Evolutionary conservation across 2,113 vertebrate species (phyloP).

Genomic region (Alces alces): DNA sequence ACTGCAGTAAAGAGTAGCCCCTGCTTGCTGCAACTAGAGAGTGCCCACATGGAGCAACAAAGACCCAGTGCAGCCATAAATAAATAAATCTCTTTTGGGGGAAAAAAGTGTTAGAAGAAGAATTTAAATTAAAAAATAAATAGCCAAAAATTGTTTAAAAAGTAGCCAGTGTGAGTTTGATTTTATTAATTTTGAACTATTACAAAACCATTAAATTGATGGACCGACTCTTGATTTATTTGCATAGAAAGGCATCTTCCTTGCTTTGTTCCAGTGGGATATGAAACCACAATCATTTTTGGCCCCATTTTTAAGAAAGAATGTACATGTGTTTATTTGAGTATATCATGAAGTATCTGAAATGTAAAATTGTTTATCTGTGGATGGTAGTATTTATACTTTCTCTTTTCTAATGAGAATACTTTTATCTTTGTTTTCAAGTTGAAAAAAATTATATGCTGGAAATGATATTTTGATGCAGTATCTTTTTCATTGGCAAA

Average conservation of each 20-base stretch:
- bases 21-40: background rate
- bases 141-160: background rate
- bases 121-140: background rate
- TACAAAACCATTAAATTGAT: background rate
- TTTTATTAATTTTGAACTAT: background rate
- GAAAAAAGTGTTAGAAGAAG: background rate
- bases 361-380: background rate
- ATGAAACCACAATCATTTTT: background rate
- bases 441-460: background rate
- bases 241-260: background rate
- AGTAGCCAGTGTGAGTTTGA: background rate
- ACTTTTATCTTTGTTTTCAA: background rate
- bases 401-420: background rate
- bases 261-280: background rate
- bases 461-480: background rate
- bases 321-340: background rate
- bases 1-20: background rate
- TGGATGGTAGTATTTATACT: background rate
- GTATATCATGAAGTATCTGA: background rate
- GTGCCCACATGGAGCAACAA: background rate
- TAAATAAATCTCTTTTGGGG: background rate
- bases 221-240: background rate
- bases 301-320: background rate
- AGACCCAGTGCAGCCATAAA: background rate
- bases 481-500: background rate